Evolutionary conservation across 2,113 vertebrate genomes (phyloP).

Genomic region (Trachemys scripta): DNA sequence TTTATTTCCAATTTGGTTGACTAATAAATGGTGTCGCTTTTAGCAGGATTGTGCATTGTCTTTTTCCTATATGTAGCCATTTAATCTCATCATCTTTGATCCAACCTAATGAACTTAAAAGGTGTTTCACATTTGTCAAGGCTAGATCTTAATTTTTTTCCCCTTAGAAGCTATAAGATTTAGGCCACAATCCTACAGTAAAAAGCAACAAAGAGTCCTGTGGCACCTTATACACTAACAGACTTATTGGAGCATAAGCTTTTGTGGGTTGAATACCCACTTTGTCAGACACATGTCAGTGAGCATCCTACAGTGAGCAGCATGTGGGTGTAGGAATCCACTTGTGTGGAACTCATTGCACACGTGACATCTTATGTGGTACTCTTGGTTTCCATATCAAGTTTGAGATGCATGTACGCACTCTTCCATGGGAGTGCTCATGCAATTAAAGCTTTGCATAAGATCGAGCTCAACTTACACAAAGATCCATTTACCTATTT

Average conservation of each 20-base stretch:
- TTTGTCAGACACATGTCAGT: no score
- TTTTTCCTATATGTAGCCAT: accelerated
- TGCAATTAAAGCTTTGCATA: not conserved
- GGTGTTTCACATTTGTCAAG: no score
- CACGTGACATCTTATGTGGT: not conserved
- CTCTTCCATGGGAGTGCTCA: not conserved
- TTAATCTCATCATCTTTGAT: not conserved
- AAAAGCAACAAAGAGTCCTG: no score
- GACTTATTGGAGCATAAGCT: no score
- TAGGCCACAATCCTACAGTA: accelerated
- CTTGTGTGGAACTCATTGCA: accelerated
- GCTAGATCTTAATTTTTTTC: no score
- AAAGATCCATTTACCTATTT: constrained; percentile 13
- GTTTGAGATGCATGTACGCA: constrained; percentile 8
- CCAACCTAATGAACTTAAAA: not conserved
- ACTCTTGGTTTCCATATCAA: not conserved
- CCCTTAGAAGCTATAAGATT: accelerated
- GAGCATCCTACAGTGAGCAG: accelerated
- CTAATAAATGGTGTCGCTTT: not conserved
- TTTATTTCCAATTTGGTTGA: not conserved
- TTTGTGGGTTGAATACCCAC: no score
- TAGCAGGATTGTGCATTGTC: not conserved
- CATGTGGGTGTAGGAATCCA: accelerated
- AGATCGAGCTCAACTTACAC: constrained; percentile 47
- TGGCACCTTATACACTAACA: no score